These are phyloP conservation scores for Solea solea DNA, from an alignment of 2,113 vertebrate species.

Conservation along the genomic window DNA sequence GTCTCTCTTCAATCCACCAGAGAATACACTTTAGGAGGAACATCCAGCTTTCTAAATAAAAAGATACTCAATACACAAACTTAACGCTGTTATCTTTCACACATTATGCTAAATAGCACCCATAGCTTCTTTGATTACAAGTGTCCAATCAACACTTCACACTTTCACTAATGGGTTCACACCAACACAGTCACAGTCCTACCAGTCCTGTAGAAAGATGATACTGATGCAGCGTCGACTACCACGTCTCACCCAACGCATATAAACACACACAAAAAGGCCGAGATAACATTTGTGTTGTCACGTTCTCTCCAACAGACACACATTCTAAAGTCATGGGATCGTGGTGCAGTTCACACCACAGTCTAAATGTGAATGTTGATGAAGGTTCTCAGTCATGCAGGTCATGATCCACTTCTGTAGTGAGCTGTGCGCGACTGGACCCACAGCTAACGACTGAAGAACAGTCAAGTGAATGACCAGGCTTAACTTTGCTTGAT, in stretches of 20 bases:
- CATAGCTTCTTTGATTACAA: slow-evolving; percentile 41
- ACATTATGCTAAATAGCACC: slow-evolving; percentile 32
- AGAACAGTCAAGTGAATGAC: too few species aligned
- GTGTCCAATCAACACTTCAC: slow-evolving; percentile 52
- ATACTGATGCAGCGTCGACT: slow-evolving; percentile 38
- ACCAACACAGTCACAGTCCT: slow-evolving; percentile 1
- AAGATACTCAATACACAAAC: slow-evolving; percentile 45
- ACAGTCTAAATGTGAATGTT: too few species aligned
- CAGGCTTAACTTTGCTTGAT: too few species aligned
- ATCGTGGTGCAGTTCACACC: too few species aligned
- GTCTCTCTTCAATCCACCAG: too few species aligned
- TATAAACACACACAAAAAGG: slow-evolving; percentile 6
- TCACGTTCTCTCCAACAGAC: not conserved
- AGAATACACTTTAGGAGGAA: too few species aligned
- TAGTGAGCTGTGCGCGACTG: too few species aligned
- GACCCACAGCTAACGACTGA: too few species aligned
- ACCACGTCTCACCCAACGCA: not conserved
- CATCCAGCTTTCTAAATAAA: not conserved
- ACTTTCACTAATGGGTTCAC: slow-evolving; percentile 61
- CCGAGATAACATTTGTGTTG: not conserved
- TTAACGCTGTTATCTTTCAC: not conserved
- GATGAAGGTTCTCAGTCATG: too few species aligned
- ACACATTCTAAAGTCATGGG: not conserved
- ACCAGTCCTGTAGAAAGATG: not conserved
- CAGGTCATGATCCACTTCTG: too few species aligned